Base-by-base conservation (phyloP, 92 coral and sea anemone genomes). In the Porites lobata region DNA sequence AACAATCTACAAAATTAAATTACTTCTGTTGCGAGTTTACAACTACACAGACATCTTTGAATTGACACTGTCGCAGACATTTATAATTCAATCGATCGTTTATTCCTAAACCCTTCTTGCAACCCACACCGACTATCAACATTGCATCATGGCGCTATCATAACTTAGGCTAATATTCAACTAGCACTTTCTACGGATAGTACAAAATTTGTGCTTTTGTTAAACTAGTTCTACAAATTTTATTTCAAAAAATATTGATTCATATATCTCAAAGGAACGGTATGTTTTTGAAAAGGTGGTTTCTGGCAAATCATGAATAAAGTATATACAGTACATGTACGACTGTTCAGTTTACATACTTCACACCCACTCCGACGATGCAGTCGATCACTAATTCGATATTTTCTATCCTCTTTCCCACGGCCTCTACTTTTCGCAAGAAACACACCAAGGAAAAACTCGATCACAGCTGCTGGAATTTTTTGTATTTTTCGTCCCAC, bases 401-500 rank as follows among this genome's bases (percentile, higher is more conserved):
- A 10, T 21, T 53, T 10, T 52, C 32, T 38, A n/a, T 11, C n/a
- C 6, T 1, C n/a, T 75, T 12, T 8, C 26, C 78, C 18, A 22
- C 68, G 12, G 4, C 1, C 32, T 56, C 77, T 14, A 53, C 75
- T 14, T 50, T 4, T 51, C 18, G 57, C 76, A 18, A 69, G 77
- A 82, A 82, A 71, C 77, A 69, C 86, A 32, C 68, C 77, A 58
- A 54, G 56, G 68, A 70, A 69, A 69, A 74, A 47, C 17, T 15
- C 62, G 22, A 61, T 91, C 82, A 91, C 83, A 91, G 50, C 32
- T 87, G 74, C 54, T 91, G 90, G 88, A 91, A 91, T 63, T 91
- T 89, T 56, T 83, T 89, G 79, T 69, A 87, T 75, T 91, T 91
- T 3, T 91, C 91, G 57, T 87, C 90, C 94, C 94, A 91, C 68